phyloP scores from a whole-genome alignment of 2,888 invertebrate genomes.

The Horisme vitalbata region DNA sequence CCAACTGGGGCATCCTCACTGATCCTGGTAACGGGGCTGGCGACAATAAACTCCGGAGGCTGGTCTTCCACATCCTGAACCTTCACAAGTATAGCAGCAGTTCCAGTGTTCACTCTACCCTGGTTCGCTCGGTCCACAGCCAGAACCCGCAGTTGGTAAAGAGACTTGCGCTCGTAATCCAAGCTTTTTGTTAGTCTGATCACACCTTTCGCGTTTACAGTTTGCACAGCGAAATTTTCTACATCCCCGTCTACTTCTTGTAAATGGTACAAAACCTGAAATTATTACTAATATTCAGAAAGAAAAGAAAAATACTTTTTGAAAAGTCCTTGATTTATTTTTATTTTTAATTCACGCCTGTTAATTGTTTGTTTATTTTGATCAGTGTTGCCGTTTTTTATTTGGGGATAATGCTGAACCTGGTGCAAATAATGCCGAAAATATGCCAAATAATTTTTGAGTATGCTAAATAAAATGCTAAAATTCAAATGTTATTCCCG shows the following conservation, averaged over 20 bases:
- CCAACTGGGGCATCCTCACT: conserved; percentile 93
- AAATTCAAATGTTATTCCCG: too few relatives aligned
- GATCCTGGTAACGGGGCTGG: conserved; percentile 93
- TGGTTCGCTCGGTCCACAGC: conserved; percentile 93
- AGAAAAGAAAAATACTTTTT: background rate
- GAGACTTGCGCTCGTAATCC: conserved; percentile 93
- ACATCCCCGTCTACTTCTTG: conserved; percentile 91
- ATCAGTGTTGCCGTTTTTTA: too few relatives aligned
- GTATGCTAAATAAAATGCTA: too few relatives aligned
- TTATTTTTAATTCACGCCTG: too few relatives aligned
- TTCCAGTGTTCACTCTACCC: conserved; percentile 93
- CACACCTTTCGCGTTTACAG: conserved; percentile 92
- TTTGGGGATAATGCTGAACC: too few relatives aligned
- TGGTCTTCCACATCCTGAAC: conserved; percentile 94
- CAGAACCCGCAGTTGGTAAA: conserved; percentile 92
- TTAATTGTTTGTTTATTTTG: too few relatives aligned
- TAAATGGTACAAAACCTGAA: conserved; percentile 90
- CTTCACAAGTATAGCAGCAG: conserved; percentile 93
- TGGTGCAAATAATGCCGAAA: too few relatives aligned
- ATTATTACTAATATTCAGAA: conserved; percentile 18
- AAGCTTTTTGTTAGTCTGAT: conserved; percentile 88
- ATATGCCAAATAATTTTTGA: too few relatives aligned
- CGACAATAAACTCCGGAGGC: conserved; percentile 94
- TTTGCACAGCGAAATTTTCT: conserved; percentile 90
- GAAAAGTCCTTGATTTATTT: too few relatives aligned